A percentile compares a stretch with the other conserved stretches of the same genome.
Conservation (phyloP, 2,797 vertebrate genomes). For the Brotogeris chrysoptera region DNA sequence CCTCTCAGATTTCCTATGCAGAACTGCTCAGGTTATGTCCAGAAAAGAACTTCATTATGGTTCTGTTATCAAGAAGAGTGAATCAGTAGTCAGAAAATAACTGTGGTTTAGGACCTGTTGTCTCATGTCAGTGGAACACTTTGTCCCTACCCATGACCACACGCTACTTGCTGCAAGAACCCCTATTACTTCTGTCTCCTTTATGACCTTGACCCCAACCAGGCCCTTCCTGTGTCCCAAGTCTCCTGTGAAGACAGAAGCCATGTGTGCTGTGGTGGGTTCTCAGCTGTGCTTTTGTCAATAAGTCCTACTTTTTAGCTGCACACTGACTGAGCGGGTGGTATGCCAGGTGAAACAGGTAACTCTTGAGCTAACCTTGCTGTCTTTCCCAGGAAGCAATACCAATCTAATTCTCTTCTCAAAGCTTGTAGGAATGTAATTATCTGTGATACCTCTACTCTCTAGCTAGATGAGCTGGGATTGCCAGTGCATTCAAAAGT, state of each 20-base stretch:
- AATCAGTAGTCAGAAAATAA: not conserved
- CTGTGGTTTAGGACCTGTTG: not conserved
- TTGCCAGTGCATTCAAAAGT: not conserved
- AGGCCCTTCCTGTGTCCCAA: rapidly evolving
- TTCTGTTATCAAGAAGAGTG: not conserved
- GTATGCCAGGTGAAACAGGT: not conserved
- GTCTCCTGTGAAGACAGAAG: not conserved
- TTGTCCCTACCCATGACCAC: not conserved
- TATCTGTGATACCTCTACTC: not conserved
- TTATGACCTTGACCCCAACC: not conserved
- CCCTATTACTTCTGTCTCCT: not conserved
- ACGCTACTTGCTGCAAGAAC: not conserved
- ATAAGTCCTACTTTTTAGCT: not conserved
- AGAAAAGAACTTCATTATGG: not conserved
- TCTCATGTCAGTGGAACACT: not conserved
- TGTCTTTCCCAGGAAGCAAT: not conserved
- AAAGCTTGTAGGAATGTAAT: not conserved
- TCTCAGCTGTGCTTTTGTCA: not conserved
- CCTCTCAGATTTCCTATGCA: not conserved
- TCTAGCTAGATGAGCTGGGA: not conserved
- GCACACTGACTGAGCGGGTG: rapidly evolving
- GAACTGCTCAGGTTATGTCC: not conserved
- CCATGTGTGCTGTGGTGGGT: not conserved
- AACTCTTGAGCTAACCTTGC: not conserved
- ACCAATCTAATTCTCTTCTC: not conserved